Evolutionary conservation across 2,113 vertebrate genomes (phyloP).

Genomic region (Oncorhynchus kisutch): DNA sequence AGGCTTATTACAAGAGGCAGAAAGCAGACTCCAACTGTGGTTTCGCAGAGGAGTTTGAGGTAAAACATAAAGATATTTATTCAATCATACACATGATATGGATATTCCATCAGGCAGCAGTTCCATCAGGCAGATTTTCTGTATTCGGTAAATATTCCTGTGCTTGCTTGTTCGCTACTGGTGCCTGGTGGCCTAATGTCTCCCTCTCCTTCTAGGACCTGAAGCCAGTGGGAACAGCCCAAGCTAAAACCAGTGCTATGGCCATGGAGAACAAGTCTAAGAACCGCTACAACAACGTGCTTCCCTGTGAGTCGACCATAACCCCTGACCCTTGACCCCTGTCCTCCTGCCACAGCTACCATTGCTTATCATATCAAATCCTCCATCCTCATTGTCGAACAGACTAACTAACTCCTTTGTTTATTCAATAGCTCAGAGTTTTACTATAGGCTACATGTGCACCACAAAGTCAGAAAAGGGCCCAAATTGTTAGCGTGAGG

Average conservation of each 20-base stretch:
- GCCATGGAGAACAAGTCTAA: conserved; percentile 87
- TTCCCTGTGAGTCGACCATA: conserved; percentile 85
- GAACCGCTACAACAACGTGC: conserved; percentile 95
- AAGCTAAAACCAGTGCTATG: conserved; percentile 80
- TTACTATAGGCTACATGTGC: too few relatives aligned
- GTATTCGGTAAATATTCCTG: conserved; percentile 6
- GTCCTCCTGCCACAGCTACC: conserved; percentile 1
- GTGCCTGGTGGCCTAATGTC: too few relatives aligned
- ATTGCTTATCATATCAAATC: background rate
- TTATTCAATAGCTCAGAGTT: background rate
- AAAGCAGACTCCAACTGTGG: conserved; percentile 92
- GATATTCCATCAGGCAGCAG: background rate
- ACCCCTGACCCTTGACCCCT: background rate
- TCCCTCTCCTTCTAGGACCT: conserved; percentile 76
- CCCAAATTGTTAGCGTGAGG: too few relatives aligned
- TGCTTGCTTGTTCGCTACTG: background rate
- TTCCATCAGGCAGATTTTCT: background rate
- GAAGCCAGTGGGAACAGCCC: conserved; percentile 80
- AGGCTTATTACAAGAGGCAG: conserved; percentile 87
- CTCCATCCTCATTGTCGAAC: background rate
- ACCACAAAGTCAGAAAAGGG: too few relatives aligned
- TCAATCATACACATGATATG: too few relatives aligned
- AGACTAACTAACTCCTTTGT: background rate
- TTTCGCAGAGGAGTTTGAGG: conserved; percentile 96
- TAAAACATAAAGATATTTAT: conserved; percentile 47